Base-by-base conservation (phyloP, 2,888 invertebrate genomes). In the Oscheius sp. region DNA sequence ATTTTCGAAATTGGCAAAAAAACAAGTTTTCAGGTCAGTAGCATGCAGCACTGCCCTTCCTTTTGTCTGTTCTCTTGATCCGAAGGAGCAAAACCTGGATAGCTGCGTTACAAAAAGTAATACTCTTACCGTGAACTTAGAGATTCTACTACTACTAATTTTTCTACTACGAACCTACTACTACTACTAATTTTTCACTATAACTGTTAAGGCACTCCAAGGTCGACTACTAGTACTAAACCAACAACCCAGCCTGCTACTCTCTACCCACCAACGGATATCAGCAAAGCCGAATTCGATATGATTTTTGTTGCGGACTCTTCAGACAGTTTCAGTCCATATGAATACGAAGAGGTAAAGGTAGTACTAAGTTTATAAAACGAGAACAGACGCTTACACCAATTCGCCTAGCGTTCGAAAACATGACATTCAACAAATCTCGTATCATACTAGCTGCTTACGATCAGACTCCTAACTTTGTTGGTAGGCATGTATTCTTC, bases 271-370 rank as follows among this genome's bases (percentile, higher is more conserved):
- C 11, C 47, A 1, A 79, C 79, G 68, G 76, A 77, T 35, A 33
- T 73, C 21, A 50, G 66, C 10, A 37, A 62, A 3, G 72, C 76
- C 1, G 79, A 76, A 11, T 73, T 70, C 5, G 82, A 82, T 32
- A 55, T 80, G 2, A 53, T 82, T 9, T 75, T 82, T n/a, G 80
- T 76, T 0, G 73, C 80, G 11, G 82, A 82, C 53, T 75, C 77
- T 10, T 81, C 81, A 1, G 48, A 66, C 42, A 62, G 74, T 5
- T 53, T 78, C 2, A 70, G 35, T 21, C 21, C 21, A 21, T 21
- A 21, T 21, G 21, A 72, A 4, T 72, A 62, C n/a, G 2, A n/a
- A 2, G 21, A 35, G 37, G 62, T 72, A 37, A 21, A 7, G 4
- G 9, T 9, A 51, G 1, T 50, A n/a, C 1, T 1, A 32, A 7